These are phyloP conservation scores for Paelopatides confundens DNA, from an alignment of 53 echinoderm and acorn worm species.

Conservation along the genomic window DNA sequence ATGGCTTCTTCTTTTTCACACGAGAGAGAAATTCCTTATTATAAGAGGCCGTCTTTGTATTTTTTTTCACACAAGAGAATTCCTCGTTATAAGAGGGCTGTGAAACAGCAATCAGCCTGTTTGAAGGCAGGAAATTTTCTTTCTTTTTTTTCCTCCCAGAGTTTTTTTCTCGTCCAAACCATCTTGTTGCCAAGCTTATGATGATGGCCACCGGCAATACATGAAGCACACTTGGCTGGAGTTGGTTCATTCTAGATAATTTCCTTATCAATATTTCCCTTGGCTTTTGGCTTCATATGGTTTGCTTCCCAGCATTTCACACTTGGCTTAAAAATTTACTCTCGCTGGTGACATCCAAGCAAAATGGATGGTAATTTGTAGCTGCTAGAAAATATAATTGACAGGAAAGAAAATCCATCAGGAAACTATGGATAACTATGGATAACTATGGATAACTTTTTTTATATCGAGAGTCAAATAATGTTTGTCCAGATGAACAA, in stretches of 20 bases:
- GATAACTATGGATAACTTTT: too few relatives aligned
- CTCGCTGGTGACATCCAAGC: neutral
- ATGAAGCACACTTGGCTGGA: neutral
- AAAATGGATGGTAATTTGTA: neutral
- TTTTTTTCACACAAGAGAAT: neutral
- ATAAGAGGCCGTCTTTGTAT: neutral
- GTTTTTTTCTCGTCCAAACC: neutral
- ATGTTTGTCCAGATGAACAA: too few relatives aligned
- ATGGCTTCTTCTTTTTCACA: neutral
- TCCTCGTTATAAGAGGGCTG: neutral
- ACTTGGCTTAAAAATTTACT: neutral
- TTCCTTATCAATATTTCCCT: slow-evolving; percentile 9
- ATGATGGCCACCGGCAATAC: neutral
- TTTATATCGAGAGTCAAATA: too few relatives aligned
- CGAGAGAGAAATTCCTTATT: neutral
- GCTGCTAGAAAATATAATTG: neutral
- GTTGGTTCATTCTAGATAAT: neutral
- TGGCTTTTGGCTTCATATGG: neutral
- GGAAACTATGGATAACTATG: too few relatives aligned
- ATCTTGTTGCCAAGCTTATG: neutral
- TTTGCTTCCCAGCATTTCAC: neutral
- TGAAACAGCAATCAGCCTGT: slow-evolving; percentile 17
- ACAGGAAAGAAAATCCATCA: too few relatives aligned
- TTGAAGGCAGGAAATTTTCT: neutral
- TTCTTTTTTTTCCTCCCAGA: neutral